Evolutionary conservation across 2,888 invertebrate genomes (phyloP).

Genomic region (Calephelis perditalis): DNA sequence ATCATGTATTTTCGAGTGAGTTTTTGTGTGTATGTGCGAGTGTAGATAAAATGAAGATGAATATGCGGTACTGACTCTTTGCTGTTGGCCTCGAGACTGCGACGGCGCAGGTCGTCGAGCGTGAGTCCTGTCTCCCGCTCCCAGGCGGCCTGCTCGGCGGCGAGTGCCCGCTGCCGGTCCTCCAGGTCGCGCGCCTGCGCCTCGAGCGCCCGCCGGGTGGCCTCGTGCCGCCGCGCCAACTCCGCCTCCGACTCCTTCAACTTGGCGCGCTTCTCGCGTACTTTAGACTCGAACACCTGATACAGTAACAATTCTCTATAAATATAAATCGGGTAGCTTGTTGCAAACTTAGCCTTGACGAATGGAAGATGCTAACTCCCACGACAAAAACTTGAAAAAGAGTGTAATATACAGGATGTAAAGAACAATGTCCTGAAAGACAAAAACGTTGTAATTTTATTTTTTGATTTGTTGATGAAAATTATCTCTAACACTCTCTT

Average conservation of each 20-base stretch:
- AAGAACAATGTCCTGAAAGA: too few species aligned
- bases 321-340: too few species aligned
- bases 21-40: too few species aligned
- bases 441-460: too few species aligned
- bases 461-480: too few species aligned
- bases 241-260: slow-evolving; percentile 96
- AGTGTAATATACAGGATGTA: too few species aligned
- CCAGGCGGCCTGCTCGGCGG: slow-evolving; percentile 91
- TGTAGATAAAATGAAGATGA: too few species aligned
- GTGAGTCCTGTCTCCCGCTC: slow-evolving; percentile 93
- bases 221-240: slow-evolving; percentile 93
- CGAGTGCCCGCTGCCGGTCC: slow-evolving; percentile 90
- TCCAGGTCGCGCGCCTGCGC: slow-evolving; percentile 95
- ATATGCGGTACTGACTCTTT: slow-evolving; percentile 80
- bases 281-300: slow-evolving; percentile 97
- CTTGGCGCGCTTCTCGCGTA: slow-evolving; percentile 96
- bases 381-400: too few species aligned
- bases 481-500: too few species aligned
- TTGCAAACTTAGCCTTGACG: too few species aligned
- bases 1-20: too few species aligned
- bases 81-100: slow-evolving; percentile 93
- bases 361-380: too few species aligned
- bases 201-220: slow-evolving; percentile 84
- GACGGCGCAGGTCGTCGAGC: slow-evolving; percentile 91
- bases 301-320: background rate